A percentile compares a stretch with the other conserved stretches of the same genome.
phyloP scores from a whole-genome alignment of 2,797 vertebrate species.

The Enteromius trimaculatus region DNA sequence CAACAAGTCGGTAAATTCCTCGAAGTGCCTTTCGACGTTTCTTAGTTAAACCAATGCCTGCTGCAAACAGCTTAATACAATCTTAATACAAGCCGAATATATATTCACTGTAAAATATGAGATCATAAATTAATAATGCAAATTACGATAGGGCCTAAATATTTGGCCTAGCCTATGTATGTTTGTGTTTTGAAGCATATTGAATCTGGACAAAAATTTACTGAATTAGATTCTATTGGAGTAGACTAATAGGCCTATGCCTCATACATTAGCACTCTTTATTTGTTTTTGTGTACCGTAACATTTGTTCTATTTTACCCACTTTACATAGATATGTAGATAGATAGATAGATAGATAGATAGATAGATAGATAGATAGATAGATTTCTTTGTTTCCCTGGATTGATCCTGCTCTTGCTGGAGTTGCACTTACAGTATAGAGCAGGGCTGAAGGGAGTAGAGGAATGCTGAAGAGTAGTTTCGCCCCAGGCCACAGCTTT shows the following conservation, averaged over 20 bases:
- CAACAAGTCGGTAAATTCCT: conserved; percentile 30
- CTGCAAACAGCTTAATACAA: neutral
- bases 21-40: neutral
- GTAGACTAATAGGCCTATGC: too few species aligned
- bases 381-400: neutral
- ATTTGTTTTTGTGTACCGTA: neutral
- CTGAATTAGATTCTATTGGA: neutral
- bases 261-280: neutral
- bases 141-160: too few species aligned
- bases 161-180: too few species aligned
- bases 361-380: too few species aligned
- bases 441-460: neutral
- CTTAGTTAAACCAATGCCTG: neutral
- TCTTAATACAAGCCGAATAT: neutral
- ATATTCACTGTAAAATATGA: neutral
- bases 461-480: conserved; percentile 1
- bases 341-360: too few species aligned
- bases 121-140: neutral
- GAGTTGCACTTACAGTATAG: neutral
- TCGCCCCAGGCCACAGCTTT: neutral
- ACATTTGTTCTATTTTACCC: neutral
- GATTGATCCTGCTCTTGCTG: neutral
- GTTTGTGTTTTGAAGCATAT: neutral
- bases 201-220: neutral
- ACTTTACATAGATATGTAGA: too few species aligned